A percentile compares a stretch with the other conserved stretches of the same genome.
These are phyloP conservation scores for Acronicta leporina DNA, from an alignment of 2,888 invertebrate species.

Conservation along the genomic window DNA sequence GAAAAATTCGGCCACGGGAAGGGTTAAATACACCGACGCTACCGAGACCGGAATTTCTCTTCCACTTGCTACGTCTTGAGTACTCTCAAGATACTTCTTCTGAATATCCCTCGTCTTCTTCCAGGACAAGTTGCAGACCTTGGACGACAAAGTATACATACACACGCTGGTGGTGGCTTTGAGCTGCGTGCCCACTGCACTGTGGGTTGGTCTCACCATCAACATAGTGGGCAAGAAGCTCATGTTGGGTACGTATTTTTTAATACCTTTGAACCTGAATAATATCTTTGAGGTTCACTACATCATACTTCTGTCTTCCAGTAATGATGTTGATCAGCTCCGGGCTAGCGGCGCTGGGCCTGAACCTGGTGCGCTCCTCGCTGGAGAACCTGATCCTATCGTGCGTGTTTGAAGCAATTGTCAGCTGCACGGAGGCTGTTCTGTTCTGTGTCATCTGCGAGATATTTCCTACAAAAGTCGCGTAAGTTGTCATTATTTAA, in stretches of 20 bases:
- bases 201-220: slow-evolving; percentile 88
- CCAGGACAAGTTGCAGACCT: slow-evolving; percentile 67
- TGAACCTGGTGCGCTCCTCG: slow-evolving; percentile 88
- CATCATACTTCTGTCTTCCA: slow-evolving; percentile 62
- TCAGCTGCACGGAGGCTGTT: slow-evolving; percentile 90
- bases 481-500: slow-evolving; percentile 70
- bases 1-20: too few relatives aligned
- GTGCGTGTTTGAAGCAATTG: slow-evolving; percentile 89
- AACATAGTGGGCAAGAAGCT: slow-evolving; percentile 89
- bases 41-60: too few relatives aligned
- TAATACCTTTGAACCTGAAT: too few relatives aligned
- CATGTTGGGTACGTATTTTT: slow-evolving; percentile 85
- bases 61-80: too few relatives aligned
- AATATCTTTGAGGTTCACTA: background rate
- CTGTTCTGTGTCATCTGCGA: slow-evolving; percentile 90
- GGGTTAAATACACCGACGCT: too few relatives aligned
- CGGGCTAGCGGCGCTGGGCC: slow-evolving; percentile 85
- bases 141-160: slow-evolving; percentile 86
- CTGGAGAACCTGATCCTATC: slow-evolving; percentile 87
- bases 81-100: background rate
- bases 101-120: slow-evolving; percentile 12
- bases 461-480: slow-evolving; percentile 89
- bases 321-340: slow-evolving; percentile 89
- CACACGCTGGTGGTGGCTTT: slow-evolving; percentile 89
- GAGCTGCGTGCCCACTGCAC: slow-evolving; percentile 88